phyloP scores from a whole-genome alignment of 2,888 invertebrate genomes.

The Cephalotes varians region DNA sequence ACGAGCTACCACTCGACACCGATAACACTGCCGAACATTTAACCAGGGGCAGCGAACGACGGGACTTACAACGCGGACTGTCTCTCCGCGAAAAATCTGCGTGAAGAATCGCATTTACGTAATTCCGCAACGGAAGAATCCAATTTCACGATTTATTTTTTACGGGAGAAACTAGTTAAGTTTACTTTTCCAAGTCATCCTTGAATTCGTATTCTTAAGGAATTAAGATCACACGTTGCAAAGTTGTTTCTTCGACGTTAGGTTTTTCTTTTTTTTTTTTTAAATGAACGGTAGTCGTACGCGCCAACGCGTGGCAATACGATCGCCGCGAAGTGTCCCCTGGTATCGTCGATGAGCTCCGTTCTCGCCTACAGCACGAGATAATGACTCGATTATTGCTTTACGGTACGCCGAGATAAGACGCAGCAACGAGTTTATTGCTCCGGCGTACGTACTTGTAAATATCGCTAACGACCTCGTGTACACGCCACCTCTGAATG shows the following conservation, averaged over 20 bases:
- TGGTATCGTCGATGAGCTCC: conserved; percentile 50
- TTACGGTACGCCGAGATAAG: conserved; percentile 72
- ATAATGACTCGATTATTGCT: conserved; percentile 80
- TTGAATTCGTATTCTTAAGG: too few species aligned
- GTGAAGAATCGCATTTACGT: neutral
- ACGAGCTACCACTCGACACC: conserved; percentile 56
- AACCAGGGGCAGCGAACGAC: conserved; percentile 35
- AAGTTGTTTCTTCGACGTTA: neutral
- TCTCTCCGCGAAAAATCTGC: conserved; percentile 8
- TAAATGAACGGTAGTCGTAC: neutral
- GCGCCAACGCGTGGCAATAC: neutral
- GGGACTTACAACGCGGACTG: neutral
- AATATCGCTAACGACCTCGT: conserved; percentile 75
- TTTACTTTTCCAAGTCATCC: neutral
- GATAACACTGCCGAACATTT: conserved; percentile 45
- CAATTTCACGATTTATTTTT: neutral
- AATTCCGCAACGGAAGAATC: neutral
- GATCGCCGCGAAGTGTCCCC: neutral
- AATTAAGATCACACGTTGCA: neutral
- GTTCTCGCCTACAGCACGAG: conserved; percentile 68
- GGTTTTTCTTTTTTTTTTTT: neutral
- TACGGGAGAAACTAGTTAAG: neutral
- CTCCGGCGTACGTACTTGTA: conserved; percentile 71
- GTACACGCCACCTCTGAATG: conserved; percentile 73
- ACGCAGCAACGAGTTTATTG: conserved; percentile 75